Evolutionary conservation across 2,888 invertebrate genomes (phyloP), one percentile per base, ranked within the genome.

Genomic region (Lapara coniferarum): DNA sequence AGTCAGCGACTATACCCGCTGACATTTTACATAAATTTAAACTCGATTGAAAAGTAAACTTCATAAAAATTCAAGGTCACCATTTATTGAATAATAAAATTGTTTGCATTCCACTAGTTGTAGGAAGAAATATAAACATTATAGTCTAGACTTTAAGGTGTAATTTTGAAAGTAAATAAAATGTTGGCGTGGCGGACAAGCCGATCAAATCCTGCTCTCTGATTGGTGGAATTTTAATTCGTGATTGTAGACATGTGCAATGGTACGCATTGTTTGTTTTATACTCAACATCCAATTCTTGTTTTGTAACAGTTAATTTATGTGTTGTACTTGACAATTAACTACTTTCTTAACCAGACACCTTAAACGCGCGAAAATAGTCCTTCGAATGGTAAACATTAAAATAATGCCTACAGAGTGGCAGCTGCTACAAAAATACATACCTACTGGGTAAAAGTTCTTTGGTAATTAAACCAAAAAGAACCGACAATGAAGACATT

Each of bases 161-260:
- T 46, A 71, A 71, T 73, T 72, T 74, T 66, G 69, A 46, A 10
- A 72, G 69, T 46, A 49, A 6, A 2, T 13, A 46, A 70, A 74
- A 72, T 71, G 79, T 71, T 73, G 82, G 81, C 80, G 83, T 83
- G 82, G 82, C 79, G 69, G 84, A 76, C 83, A 77, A 78, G 84
- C 83, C 83, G 80, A 78, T 81, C 71, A 67, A 79, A 82, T 80
- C 66, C 73, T 37, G 74, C 55, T 19, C 55, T 70, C 66, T 76
- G 75, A 84, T 85, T 85, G 84, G 85, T 73, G 10, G 59, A 73
- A 52, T 63, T 75, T 72, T 71, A 56, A 71, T 67, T 74, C 68
- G 74, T 74, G 75, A 78, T 75, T 77, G 77, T 75, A 71, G 69
- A 73, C 72, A 74, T 77, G 73, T 74, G 74, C 72, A 52, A 49